Base-by-base conservation (phyloP, 2,113 vertebrate genomes). In the Podilymbus podiceps region DNA sequence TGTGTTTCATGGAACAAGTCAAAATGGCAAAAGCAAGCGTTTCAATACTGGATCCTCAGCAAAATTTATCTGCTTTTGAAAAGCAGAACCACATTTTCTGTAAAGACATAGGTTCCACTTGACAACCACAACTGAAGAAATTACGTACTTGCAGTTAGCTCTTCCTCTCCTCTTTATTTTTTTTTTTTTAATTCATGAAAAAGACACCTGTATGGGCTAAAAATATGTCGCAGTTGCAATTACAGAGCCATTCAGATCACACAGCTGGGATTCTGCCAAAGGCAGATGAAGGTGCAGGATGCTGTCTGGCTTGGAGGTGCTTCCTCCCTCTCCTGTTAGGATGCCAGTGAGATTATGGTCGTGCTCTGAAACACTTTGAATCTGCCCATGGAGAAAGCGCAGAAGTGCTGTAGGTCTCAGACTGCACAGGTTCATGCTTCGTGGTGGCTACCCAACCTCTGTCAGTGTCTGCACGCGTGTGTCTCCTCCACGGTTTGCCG, bases 391-490 rank as follows among this genome's bases (percentile, higher is more conserved):
- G 25, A 83, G 28, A 83, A 83, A 69, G 21, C n/a, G 44, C 27
- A 50, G 60, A 58, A 35, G 21, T 14, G 11, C 11, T 73, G 21
- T 30, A 49, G 14, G 15, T 69, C 81, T 74, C 66, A 78, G 14
- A 52, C 9, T 55, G 22, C 31, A 49, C 25, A 33, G 10, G 15
- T 50, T 69, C 23, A 33, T 14, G 35, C 18, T 46, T 46, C 46
- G 13, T 35, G 62, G 71, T 56, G 60, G 35, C 35, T n/a, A 33
- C 20, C 60, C n/a, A 17, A 28, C 49, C 8, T 35, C 13, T 38
- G 24, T 33, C 55, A 28, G 27, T 35, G n/a, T 25, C 31, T 63
- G 23, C 31, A 30, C 2, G 1, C 0, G 0, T 12, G 16, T 13
- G 12, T 38, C 78, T 78, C 40, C 66, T 46, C 23, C 31, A 20